A percentile compares a stretch with the other conserved stretches of the same genome.
Conservation (phyloP, 2,888 invertebrate genomes). For the Therioaphis trifolii region DNA sequence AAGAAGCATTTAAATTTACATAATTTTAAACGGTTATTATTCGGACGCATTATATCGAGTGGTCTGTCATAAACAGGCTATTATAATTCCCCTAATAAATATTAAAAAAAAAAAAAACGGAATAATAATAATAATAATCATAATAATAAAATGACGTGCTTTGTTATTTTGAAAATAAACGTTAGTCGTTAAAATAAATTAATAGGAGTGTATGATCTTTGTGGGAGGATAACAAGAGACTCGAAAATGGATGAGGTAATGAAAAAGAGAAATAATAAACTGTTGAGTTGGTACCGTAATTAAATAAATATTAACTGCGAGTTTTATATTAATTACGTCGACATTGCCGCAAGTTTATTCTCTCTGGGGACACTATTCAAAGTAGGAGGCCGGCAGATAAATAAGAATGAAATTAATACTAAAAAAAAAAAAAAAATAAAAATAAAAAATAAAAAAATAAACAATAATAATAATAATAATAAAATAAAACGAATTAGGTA, state of each 20-base stretch:
- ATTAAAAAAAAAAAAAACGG: background rate
- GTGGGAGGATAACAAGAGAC: conserved; percentile 24
- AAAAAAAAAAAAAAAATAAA: background rate
- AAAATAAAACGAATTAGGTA: too few relatives aligned
- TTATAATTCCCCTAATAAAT: background rate
- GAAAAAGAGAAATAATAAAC: conserved; percentile 50
- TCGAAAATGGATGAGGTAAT: conserved; percentile 9
- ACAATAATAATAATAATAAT: too few relatives aligned
- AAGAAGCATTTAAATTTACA: background rate
- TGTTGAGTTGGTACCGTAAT: conserved; percentile 48
- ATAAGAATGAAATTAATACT: conserved; percentile 25
- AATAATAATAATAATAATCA: background rate
- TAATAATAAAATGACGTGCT: background rate
- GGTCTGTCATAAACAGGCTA: background rate
- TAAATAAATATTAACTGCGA: conserved; percentile 56
- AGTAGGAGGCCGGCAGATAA: conserved; percentile 19
- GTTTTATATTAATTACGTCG: conserved; percentile 54
- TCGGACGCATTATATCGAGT: background rate
- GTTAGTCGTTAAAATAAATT: conserved; percentile 44
- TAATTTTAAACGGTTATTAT: background rate
- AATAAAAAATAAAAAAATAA: background rate
- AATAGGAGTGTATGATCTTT: conserved; percentile 47
- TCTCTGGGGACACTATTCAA: conserved; percentile 50
- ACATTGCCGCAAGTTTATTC: conserved; percentile 37
- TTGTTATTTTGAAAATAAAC: conserved; percentile 29